Evolutionary conservation across 2,888 invertebrate genomes (phyloP).

Genomic region (Limenitis camilla): DNA sequence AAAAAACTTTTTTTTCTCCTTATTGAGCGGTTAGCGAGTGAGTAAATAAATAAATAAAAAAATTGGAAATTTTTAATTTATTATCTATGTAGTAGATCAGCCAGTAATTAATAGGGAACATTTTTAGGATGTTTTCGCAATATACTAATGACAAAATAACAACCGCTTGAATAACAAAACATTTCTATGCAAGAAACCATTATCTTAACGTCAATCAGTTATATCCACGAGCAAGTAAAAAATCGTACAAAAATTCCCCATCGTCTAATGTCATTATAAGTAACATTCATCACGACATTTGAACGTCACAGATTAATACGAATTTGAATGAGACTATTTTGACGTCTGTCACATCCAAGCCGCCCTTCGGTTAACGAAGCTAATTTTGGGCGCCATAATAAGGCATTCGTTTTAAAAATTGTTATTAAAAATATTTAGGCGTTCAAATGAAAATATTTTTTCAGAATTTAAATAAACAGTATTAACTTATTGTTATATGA

Average conservation of each 20-base stretch:
- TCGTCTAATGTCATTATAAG: conserved; percentile 19
- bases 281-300: conserved; percentile 23
- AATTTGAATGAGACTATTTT: conserved; percentile 57
- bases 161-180: not conserved
- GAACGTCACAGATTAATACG: conserved; percentile 36
- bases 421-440: conserved; percentile 13
- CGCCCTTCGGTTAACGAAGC: conserved; percentile 65
- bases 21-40: no score
- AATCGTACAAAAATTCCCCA: conserved; percentile 11
- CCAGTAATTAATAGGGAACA: no score
- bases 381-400: conserved; percentile 48
- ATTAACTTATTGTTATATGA: no score
- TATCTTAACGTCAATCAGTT: conserved; percentile 5
- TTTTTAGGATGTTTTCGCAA: no score
- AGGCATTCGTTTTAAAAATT: conserved; percentile 36
- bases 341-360: conserved; percentile 63
- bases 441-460: conserved; percentile 1
- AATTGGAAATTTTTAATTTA: no score
- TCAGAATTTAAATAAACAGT: not conserved
- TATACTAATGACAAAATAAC: no score
- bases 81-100: no score
- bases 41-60: no score
- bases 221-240: not conserved
- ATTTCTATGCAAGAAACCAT: not conserved
- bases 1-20: no score